phyloP scores from a whole-genome alignment of 2,113 vertebrate genomes.

The Rhea pennata region DNA sequence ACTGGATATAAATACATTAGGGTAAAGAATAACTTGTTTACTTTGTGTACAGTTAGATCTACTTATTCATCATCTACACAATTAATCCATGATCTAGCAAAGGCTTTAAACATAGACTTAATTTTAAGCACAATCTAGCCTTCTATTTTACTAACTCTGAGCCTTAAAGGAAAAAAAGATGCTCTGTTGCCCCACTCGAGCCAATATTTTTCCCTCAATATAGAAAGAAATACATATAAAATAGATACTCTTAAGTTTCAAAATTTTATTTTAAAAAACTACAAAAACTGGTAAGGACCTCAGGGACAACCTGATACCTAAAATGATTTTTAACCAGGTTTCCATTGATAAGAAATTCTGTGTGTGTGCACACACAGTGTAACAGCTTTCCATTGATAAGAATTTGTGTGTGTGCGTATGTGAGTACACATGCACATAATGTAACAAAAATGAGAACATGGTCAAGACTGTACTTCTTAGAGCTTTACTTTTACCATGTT shows the following conservation, averaged over 20 bases:
- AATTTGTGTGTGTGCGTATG: background rate
- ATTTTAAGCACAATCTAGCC: background rate
- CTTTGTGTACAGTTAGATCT: constrained; percentile 62
- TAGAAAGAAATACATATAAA: background rate
- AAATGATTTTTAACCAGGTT: background rate
- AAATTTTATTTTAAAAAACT: background rate
- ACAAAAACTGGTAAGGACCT: background rate
- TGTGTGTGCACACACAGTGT: too few species aligned
- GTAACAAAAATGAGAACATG: background rate
- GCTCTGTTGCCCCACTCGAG: background rate
- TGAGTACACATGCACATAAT: too few species aligned
- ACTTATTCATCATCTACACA: background rate
- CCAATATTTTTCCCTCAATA: background rate
- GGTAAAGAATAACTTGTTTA: constrained; percentile 6
- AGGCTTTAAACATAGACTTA: background rate
- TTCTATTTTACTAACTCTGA: background rate
- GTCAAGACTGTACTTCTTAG: background rate
- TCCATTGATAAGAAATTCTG: background rate
- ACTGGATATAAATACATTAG: background rate
- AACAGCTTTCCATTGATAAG: background rate
- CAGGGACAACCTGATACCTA: background rate
- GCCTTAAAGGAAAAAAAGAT: background rate
- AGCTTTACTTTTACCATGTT: background rate
- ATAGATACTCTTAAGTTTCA: background rate
- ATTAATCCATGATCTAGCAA: background rate